Conservation (phyloP, 2,113 vertebrate species). For the Rhombomys opimus region DNA sequence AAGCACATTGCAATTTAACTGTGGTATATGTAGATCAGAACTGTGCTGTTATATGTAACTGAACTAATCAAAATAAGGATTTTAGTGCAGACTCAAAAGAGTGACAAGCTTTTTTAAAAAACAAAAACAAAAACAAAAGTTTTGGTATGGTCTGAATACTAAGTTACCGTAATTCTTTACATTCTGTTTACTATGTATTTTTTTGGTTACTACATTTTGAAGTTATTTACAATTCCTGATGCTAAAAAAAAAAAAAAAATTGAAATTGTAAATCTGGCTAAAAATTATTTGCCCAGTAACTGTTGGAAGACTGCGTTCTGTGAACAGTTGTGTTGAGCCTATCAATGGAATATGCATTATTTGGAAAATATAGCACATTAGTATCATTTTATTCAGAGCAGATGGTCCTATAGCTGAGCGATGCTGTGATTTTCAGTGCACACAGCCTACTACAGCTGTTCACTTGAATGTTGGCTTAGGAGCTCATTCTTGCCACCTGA, state of each 20-base stretch:
- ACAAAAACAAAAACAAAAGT: slow-evolving; percentile 80
- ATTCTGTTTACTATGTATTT: slow-evolving; percentile 85
- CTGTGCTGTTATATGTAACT: slow-evolving; percentile 80
- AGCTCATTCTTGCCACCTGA: slow-evolving; percentile 87
- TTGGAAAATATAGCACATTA: slow-evolving; percentile 86
- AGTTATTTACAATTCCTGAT: slow-evolving; percentile 80
- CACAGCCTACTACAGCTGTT: slow-evolving; percentile 88
- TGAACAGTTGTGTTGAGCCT: slow-evolving; percentile 85
- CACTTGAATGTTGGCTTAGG: slow-evolving; percentile 87
- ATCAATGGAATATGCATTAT: slow-evolving; percentile 85
- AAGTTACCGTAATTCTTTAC: slow-evolving; percentile 86
- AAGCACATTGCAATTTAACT: slow-evolving; percentile 75
- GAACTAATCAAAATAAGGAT: slow-evolving; percentile 83
- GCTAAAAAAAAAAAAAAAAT: slow-evolving; percentile 41
- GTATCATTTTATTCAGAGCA: slow-evolving; percentile 88
- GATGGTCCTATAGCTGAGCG: slow-evolving; percentile 87
- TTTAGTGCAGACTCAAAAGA: slow-evolving; percentile 84
- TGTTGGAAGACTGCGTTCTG: slow-evolving; percentile 82
- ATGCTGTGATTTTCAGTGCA: slow-evolving; percentile 84
- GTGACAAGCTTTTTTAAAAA: slow-evolving; percentile 76
- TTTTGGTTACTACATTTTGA: slow-evolving; percentile 86
- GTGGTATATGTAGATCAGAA: slow-evolving; percentile 80
- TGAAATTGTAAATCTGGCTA: slow-evolving; percentile 78
- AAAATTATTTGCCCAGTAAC: slow-evolving; percentile 83
- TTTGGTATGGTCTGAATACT: slow-evolving; percentile 93